A percentile compares a stretch with the other conserved stretches of the same genome.
Conservation (phyloP, 2,113 vertebrate genomes). For the Podocnemis expansa region DNA sequence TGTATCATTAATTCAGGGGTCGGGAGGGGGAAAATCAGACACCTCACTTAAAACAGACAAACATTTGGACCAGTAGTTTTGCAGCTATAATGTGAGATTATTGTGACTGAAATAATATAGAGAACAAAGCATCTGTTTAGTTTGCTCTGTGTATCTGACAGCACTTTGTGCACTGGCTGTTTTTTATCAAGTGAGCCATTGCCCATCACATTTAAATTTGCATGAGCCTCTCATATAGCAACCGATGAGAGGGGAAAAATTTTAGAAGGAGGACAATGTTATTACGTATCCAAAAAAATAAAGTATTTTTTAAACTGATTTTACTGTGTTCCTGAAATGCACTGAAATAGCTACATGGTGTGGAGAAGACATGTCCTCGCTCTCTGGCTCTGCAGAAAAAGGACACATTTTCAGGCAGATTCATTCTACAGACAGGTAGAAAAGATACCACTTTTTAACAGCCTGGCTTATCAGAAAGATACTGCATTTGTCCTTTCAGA, state of each 20-base stretch:
- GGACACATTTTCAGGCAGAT: not conserved
- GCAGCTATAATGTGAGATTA: not conserved
- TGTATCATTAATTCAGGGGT: not conserved
- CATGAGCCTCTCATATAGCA: not conserved
- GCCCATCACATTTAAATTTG: not conserved
- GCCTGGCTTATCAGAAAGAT: not conserved
- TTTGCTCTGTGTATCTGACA: not conserved
- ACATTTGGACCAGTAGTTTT: not conserved
- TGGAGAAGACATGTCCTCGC: not conserved
- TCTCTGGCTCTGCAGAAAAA: not conserved
- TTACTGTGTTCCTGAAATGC: not conserved
- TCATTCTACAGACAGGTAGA: not conserved
- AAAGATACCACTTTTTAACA: not conserved
- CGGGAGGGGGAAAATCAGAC: not conserved
- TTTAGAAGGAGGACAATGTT: not conserved
- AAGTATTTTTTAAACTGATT: not conserved
- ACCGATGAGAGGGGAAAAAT: not conserved
- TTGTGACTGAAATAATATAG: not conserved
- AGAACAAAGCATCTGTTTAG: not conserved
- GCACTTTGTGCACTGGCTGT: not conserved
- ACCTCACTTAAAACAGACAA: not conserved
- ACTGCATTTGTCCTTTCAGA: not conserved
- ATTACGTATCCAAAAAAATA: not conserved
- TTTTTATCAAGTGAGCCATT: not conserved
- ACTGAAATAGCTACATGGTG: not conserved